Percentiles rank a stretch among this genome's conserved stretches.
phyloP scores from a whole-genome alignment of 2,888 invertebrate genomes.

The Drosophila recens region DNA sequence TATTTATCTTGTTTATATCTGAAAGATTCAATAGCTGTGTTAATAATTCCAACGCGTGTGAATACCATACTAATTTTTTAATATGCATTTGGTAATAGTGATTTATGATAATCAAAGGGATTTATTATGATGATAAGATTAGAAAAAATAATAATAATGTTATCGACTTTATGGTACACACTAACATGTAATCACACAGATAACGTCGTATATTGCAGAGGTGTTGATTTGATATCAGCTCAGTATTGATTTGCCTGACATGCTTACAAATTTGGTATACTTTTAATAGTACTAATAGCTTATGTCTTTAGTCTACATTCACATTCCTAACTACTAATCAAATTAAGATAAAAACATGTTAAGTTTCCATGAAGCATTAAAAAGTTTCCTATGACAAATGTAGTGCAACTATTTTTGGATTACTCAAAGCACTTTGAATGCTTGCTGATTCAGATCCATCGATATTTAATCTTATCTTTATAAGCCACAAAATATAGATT shows the following conservation, averaged over 20 bases:
- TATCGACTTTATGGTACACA: neutral
- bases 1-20: neutral
- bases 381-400: neutral
- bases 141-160: neutral
- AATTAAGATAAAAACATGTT: neutral
- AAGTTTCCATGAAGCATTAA: neutral
- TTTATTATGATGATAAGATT: too few species aligned
- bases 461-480: conserved; percentile 18
- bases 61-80: too few species aligned
- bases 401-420: neutral
- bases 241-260: neutral
- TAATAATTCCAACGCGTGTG: too few species aligned
- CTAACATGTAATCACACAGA: too few species aligned
- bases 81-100: too few species aligned
- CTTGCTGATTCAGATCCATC: neutral
- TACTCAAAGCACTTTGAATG: neutral
- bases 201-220: too few species aligned
- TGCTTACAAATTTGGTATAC: too few species aligned
- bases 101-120: too few species aligned
- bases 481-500: neutral
- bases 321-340: neutral
- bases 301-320: neutral
- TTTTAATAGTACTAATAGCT: too few species aligned
- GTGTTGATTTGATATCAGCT: neutral
- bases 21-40: neutral